Conservation (phyloP, 2,113 vertebrate species). For the Xenopus tropicalis region DNA sequence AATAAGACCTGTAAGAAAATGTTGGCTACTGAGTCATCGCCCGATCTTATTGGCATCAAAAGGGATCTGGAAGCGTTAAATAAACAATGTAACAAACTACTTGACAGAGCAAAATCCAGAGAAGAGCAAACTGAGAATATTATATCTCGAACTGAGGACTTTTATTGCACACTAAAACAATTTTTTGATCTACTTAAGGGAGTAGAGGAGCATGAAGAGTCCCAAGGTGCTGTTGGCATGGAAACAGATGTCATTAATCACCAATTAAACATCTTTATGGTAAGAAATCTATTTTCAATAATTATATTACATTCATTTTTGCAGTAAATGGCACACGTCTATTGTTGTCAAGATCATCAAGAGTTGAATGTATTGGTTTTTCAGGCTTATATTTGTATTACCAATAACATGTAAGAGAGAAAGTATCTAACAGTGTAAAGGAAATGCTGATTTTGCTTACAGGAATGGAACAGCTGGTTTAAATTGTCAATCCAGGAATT, state of each 20-base stretch:
- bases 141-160: conserved; percentile 72
- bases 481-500: no score
- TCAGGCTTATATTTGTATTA: no score
- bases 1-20: conserved; percentile 87
- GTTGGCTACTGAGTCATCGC: conserved; percentile 82
- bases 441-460: no score
- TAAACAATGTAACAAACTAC: conserved; percentile 90
- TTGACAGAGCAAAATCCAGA: conserved; percentile 81
- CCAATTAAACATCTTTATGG: conserved; percentile 89
- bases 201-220: conserved; percentile 81
- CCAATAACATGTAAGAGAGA: no score
- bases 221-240: conserved; percentile 87
- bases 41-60: conserved; percentile 87
- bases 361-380: no score
- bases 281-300: conserved; percentile 56
- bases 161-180: conserved; percentile 72
- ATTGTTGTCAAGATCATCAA: no score
- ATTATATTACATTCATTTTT: no score
- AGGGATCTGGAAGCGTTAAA: conserved; percentile 89
- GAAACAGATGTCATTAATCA: conserved; percentile 93
- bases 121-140: conserved; percentile 75
- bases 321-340: no score
- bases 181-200: conserved; percentile 66
- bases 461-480: no score
- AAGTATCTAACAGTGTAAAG: no score